A percentile compares a stretch with the other conserved stretches of the same genome.
Evolutionary conservation across 2,113 vertebrate species (phyloP).

Genomic region (Herpailurus yagouaroundi): DNA sequence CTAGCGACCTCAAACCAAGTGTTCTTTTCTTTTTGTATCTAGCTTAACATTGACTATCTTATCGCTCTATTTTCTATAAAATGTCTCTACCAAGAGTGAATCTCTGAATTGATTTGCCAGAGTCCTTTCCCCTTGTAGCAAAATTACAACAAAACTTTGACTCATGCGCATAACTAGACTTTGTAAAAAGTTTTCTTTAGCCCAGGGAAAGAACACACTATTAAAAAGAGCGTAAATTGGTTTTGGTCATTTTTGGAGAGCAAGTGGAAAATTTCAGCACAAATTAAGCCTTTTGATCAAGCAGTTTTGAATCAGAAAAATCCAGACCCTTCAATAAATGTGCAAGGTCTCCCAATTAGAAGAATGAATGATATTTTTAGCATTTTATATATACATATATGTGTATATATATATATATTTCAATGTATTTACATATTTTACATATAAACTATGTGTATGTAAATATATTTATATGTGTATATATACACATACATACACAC

Average conservation of each 20-base stretch:
- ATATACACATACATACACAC: background rate
- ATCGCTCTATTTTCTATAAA: slow-evolving; percentile 39
- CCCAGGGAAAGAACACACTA: background rate
- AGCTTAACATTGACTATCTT: background rate
- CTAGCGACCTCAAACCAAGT: background rate
- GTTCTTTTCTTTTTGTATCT: slow-evolving; percentile 36
- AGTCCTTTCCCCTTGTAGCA: background rate
- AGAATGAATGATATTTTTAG: background rate
- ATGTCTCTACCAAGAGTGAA: slow-evolving; percentile 41
- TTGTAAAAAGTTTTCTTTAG: slow-evolving; percentile 1
- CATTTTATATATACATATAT: background rate
- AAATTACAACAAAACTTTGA: slow-evolving; percentile 44
- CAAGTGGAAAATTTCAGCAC: background rate
- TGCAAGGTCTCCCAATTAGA: background rate
- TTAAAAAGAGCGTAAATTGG: background rate
- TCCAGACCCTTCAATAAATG: background rate
- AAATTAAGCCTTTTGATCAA: background rate
- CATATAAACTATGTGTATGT: background rate
- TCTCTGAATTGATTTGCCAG: slow-evolving; percentile 52
- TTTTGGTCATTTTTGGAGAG: background rate
- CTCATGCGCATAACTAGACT: background rate
- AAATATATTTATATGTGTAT: background rate
- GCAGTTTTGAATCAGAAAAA: slow-evolving; percentile 15
- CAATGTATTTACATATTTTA: background rate
- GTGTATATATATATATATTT: background rate